Conservation (phyloP, 2,797 vertebrate species). For the Fistularia tabacaria region DNA sequence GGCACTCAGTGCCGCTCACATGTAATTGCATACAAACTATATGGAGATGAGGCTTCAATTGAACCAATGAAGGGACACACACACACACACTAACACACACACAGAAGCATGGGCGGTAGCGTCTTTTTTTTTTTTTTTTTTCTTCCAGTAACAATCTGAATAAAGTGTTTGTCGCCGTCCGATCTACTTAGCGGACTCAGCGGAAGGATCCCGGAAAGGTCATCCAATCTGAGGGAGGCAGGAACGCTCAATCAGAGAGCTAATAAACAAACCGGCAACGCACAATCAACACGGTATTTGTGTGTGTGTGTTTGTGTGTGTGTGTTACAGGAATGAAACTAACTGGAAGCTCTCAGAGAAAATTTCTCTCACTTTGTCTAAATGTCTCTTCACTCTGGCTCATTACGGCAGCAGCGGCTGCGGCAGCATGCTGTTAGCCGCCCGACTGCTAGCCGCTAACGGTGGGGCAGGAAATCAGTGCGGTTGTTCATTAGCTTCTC, state of each 20-base stretch:
- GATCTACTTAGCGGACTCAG: constrained; percentile 60
- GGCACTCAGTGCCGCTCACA: constrained; percentile 56
- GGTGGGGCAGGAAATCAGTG: constrained; percentile 35
- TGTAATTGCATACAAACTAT: constrained; percentile 72
- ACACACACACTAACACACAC: constrained; percentile 32
- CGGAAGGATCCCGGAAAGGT: constrained; percentile 67
- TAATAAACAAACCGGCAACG: constrained; percentile 63
- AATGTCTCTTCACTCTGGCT: constrained; percentile 44
- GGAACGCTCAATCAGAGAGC: constrained; percentile 60
- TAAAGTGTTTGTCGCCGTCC: constrained; percentile 57
- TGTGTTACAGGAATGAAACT: constrained; percentile 40
- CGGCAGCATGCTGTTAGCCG: constrained; percentile 23
- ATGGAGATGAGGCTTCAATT: constrained; percentile 71
- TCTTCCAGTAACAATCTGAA: constrained; percentile 62
- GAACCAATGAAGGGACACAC: constrained; percentile 60
- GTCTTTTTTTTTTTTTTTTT: constrained; percentile 29
- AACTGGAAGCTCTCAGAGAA: constrained; percentile 47
- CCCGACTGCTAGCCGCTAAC: constrained; percentile 19
- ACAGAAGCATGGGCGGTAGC: constrained; percentile 21
- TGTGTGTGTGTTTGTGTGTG: constrained; percentile 13
- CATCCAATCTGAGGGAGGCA: constrained; percentile 65
- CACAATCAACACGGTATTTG: constrained; percentile 46
- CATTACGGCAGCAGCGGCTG: constrained; percentile 28
- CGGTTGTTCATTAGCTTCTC: constrained; percentile 25
- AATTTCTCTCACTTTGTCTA: constrained; percentile 34